Conservation (phyloP, 2,113 vertebrate genomes). For the Macrotis lagotis region DNA sequence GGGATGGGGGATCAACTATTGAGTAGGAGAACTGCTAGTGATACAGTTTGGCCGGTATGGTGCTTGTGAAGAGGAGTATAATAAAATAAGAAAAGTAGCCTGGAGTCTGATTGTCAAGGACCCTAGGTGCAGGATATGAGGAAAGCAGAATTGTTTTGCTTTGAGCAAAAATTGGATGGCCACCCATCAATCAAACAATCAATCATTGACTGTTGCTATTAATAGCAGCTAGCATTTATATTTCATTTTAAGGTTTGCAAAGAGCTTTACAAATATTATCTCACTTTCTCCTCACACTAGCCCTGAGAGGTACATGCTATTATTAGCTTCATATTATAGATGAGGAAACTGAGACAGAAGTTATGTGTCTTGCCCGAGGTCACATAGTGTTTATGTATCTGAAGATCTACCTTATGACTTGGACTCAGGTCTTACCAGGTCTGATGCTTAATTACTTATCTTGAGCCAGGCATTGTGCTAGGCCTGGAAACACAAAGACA, state of each 20-base stretch:
- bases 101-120: background rate
- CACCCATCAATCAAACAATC: no score
- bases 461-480: background rate
- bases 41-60: background rate
- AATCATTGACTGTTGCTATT: background rate
- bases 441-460: background rate
- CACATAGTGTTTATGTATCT: no score
- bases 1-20: background rate
- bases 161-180: background rate
- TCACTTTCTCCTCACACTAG: background rate
- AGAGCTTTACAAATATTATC: background rate
- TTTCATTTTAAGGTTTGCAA: background rate
- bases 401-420: no score
- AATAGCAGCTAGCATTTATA: background rate
- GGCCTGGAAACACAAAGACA: background rate
- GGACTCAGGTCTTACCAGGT: background rate
- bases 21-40: background rate
- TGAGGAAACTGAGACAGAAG: background rate
- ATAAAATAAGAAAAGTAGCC: background rate
- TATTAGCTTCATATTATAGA: background rate
- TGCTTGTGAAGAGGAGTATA: background rate
- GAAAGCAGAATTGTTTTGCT: background rate
- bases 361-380: no score
- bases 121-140: background rate
- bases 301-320: background rate